Conservation (phyloP, 1,140 invertebrate species). For the Cepaea nemoralis region DNA sequence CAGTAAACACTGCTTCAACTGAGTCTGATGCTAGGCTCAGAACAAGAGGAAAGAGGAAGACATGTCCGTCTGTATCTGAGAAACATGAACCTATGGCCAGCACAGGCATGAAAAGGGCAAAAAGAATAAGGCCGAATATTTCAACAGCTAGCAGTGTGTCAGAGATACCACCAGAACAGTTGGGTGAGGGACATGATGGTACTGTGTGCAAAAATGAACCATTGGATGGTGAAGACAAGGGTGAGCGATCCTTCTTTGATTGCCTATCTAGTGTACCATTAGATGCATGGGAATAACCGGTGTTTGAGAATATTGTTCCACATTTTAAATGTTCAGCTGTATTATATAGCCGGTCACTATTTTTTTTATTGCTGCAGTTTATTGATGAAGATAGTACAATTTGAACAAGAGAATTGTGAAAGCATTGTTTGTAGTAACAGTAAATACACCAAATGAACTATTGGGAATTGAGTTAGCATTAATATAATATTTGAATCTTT, state of each 20-base stretch:
- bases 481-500: no score
- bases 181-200: neutral
- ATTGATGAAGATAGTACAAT: no score
- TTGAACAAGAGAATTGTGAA: no score
- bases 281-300: constrained; percentile 24
- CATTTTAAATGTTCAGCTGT: no score
- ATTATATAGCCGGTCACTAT: no score
- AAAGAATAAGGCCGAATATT: neutral
- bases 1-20: neutral
- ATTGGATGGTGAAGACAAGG: constrained; percentile 5
- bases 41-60: neutral
- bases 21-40: neutral
- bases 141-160: neutral
- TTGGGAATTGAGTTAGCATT: no score
- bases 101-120: neutral
- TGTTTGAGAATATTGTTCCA: no score
- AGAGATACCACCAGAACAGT: neutral
- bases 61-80: neutral
- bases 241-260: constrained; percentile 28
- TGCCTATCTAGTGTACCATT: constrained; percentile 15
- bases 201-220: neutral
- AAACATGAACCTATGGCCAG: neutral
- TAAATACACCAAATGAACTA: no score
- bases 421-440: no score
- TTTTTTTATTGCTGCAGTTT: no score